These are phyloP conservation scores for Atrina japonica DNA, from an alignment of 2,888 invertebrate species.

Conservation along the genomic window DNA sequence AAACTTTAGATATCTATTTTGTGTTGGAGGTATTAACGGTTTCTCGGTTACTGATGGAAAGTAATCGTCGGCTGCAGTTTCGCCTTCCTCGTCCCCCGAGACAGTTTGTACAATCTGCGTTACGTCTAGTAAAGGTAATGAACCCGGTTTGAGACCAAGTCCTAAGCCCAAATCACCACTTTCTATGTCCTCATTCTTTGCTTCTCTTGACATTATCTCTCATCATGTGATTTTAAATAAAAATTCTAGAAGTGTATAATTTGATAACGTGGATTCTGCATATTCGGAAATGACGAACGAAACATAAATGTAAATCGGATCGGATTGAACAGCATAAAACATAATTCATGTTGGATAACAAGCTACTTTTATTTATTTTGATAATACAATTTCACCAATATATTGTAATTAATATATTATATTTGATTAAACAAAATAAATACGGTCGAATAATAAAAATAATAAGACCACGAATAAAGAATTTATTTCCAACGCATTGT, in stretches of 20 bases:
- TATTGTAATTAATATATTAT: too few species aligned
- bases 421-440: too few species aligned
- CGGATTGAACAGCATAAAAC: too few species aligned
- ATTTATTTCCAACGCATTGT: too few species aligned
- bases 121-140: constrained; percentile 18
- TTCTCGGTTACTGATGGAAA: not conserved
- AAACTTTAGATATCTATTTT: constrained; percentile 8
- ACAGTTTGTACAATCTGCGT: not conserved
- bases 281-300: too few species aligned
- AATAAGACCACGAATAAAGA: too few species aligned
- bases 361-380: too few species aligned
- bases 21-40: constrained; percentile 16
- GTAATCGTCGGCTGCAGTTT: not conserved
- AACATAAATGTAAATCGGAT: too few species aligned
- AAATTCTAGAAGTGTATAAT: not conserved
- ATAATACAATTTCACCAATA: too few species aligned
- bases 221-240: constrained; percentile 9
- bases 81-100: not conserved
- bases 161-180: constrained; percentile 41
- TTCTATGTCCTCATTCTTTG: constrained; percentile 29
- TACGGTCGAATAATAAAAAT: too few species aligned
- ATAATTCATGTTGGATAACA: too few species aligned
- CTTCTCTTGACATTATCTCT: constrained; percentile 30
- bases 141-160: constrained; percentile 34
- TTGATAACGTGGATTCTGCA: too few species aligned